phyloP scores from a whole-genome alignment of 53 echinoderm and acorn worm species.

The Echinarachnius parma region DNA sequence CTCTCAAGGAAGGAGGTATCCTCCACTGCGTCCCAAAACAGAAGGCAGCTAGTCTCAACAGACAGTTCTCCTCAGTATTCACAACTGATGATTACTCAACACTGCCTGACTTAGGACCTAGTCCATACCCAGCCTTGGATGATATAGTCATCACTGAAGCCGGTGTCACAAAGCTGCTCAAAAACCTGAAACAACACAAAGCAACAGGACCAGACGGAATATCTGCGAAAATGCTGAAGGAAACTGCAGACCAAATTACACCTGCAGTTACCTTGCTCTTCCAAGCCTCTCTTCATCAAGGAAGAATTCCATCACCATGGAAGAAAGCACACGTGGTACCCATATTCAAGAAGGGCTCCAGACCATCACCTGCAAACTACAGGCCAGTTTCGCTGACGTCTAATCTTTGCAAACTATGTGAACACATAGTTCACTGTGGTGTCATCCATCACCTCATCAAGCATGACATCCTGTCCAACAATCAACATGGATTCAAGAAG shows the following conservation, averaged over 20 bases:
- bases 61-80: constrained; percentile 30
- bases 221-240: constrained; percentile 37
- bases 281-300: constrained; percentile 55
- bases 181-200: constrained; percentile 40
- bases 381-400: constrained; percentile 46
- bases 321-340: constrained; percentile 41
- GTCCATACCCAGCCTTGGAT: constrained; percentile 31
- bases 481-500: constrained; percentile 47
- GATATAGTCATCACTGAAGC: constrained; percentile 9
- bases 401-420: constrained; percentile 43
- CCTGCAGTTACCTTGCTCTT: constrained; percentile 20
- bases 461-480: constrained; percentile 17
- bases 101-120: constrained; percentile 32
- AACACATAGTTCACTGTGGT: constrained; percentile 52
- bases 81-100: not conserved
- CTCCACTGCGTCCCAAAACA: constrained; percentile 18
- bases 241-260: constrained; percentile 22
- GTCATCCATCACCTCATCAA: constrained; percentile 39
- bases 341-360: constrained; percentile 52
- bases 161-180: constrained; percentile 46
- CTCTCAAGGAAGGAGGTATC: constrained; percentile 41
- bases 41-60: constrained; percentile 24
- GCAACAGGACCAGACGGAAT: constrained; percentile 25
- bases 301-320: constrained; percentile 38
- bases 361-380: constrained; percentile 39